Percentiles rank a stretch among this genome's conserved stretches.
Evolutionary conservation across 37 sponge, comb jelly and placozoan genomes (phyloP).

Genomic region (Ianthella basta): DNA sequence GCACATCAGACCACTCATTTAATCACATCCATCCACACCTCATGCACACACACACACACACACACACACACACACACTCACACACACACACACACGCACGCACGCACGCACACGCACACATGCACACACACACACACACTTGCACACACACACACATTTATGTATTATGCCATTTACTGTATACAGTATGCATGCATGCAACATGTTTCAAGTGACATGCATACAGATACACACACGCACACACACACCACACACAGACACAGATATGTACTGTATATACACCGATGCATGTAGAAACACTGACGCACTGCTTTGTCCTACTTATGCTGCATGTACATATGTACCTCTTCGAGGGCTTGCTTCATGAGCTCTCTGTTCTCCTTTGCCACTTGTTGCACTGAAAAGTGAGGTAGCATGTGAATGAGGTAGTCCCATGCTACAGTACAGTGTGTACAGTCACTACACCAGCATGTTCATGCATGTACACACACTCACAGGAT

Average conservation of each 20-base stretch:
- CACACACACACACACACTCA: background rate
- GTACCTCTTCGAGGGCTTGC: constrained; percentile 89
- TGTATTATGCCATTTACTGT: background rate
- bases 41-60: constrained; percentile 43
- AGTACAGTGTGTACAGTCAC: background rate
- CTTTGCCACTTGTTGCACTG: constrained; percentile 82
- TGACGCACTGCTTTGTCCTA: too few species aligned
- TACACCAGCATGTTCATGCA: background rate
- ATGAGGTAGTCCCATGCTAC: too few species aligned
- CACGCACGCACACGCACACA: too few species aligned
- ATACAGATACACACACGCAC: background rate
- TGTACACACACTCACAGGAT: background rate
- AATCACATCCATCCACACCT: background rate
- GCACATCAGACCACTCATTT: background rate
- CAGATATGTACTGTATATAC: background rate
- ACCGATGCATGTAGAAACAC: background rate
- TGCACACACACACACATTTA: constrained; percentile 11
- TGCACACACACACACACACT: background rate
- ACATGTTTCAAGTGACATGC: background rate
- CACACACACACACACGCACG: constrained; percentile 22
- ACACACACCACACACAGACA: background rate
- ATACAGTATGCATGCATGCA: background rate
- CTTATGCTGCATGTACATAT: background rate
- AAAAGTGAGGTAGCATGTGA: background rate
- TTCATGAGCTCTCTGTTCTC: constrained; percentile 89